Evolutionary conservation across 2,888 invertebrate species (phyloP).

Genomic region (Ochropleura leucogaster): DNA sequence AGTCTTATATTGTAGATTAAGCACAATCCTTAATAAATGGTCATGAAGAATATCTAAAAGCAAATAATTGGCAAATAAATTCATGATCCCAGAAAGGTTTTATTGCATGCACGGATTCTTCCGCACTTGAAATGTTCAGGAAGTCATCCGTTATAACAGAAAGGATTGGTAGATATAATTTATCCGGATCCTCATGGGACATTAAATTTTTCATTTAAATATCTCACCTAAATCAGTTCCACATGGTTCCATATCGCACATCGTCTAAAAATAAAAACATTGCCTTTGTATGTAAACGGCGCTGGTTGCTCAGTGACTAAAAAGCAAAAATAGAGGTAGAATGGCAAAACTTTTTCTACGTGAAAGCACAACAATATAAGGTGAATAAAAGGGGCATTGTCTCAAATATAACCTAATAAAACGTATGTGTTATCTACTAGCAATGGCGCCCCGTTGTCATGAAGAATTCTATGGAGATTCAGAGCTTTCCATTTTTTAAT

Average conservation of each 20-base stretch:
- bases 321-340: conserved; percentile 59
- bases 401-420: conserved; percentile 66
- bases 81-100: neutral
- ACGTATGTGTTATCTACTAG: conserved; percentile 56
- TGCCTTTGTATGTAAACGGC: conserved; percentile 49
- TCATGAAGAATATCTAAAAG: neutral
- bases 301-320: conserved; percentile 48
- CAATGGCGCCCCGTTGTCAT: conserved; percentile 50
- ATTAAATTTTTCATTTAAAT: conserved; percentile 39
- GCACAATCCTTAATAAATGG: neutral
- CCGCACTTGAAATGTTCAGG: conserved; percentile 14
- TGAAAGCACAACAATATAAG: conserved; percentile 60
- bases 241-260: conserved; percentile 35
- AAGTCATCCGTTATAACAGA: conserved; percentile 2
- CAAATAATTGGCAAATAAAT: neutral
- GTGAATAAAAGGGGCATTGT: conserved; percentile 58
- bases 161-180: neutral
- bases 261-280: conserved; percentile 43
- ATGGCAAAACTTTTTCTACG: conserved; percentile 63
- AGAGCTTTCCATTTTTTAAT: conserved; percentile 63
- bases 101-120: neutral
- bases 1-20: neutral
- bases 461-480: conserved; percentile 55
- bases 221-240: conserved; percentile 31
- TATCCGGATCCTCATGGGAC: conserved; percentile 6